phyloP scores from a whole-genome alignment of 1,140 invertebrate species.

The Harpegnathos saltator region DNA sequence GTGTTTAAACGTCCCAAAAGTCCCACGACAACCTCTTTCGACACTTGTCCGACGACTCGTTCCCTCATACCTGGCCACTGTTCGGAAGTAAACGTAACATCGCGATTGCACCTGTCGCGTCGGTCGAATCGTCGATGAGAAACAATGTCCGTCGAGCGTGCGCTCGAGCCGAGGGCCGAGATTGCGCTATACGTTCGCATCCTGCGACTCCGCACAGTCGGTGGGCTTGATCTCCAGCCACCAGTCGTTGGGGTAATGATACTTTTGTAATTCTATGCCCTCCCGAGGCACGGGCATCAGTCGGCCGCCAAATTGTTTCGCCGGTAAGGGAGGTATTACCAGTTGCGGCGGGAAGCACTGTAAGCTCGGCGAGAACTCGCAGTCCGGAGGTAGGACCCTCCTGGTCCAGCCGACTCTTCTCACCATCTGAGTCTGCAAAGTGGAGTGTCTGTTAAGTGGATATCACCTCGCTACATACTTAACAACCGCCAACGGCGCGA shows the following conservation, averaged over 20 bases:
- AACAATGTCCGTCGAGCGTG: not conserved
- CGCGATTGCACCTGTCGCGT: no score
- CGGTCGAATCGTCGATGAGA: no score
- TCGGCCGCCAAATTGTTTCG: constrained; percentile 85
- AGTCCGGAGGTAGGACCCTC: constrained; percentile 87
- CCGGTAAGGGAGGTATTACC: constrained; percentile 85
- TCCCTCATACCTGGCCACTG: no score
- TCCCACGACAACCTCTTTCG: no score
- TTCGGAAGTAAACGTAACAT: no score
- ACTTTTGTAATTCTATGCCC: constrained; percentile 88
- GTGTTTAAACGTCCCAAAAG: no score
- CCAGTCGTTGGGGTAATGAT: constrained; percentile 88
- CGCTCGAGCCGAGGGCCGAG: not conserved
- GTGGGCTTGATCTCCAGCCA: constrained; percentile 87
- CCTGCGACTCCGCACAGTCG: constrained; percentile 81
- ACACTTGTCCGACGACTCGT: no score
- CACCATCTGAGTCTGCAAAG: constrained; percentile 84
- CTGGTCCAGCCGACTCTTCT: constrained; percentile 87
- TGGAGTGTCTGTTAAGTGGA: not conserved
- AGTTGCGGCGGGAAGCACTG: constrained; percentile 88
- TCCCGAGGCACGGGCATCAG: constrained; percentile 87
- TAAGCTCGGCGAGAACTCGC: constrained; percentile 85
- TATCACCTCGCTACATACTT: no score
- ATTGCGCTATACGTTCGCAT: constrained; percentile 69
- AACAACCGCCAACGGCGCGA: no score